Percentiles rank a stretch among this genome's conserved stretches.
Conservation (phyloP, 2,797 vertebrate species). For the Gallinago solitaria region DNA sequence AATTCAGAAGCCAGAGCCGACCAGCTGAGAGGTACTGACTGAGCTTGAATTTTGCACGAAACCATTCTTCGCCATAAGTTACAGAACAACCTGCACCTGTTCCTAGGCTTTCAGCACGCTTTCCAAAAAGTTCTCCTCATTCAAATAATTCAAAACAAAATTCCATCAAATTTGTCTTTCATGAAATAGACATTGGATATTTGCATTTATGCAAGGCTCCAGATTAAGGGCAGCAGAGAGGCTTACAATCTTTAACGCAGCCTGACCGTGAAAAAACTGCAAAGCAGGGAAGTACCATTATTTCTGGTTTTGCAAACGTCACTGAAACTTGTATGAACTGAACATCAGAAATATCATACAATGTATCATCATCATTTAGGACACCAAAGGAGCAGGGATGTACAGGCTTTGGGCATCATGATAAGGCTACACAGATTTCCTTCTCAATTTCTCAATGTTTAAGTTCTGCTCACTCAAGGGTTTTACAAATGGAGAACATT, state of each 20-base stretch:
- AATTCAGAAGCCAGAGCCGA: neutral
- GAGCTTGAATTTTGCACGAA: neutral
- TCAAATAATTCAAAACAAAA: neutral
- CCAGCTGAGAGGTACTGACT: neutral
- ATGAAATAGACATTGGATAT: neutral
- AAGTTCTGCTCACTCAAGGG: neutral
- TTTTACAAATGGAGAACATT: neutral
- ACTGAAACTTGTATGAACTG: neutral
- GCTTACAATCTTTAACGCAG: neutral
- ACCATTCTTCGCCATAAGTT: neutral
- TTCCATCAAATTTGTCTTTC: neutral
- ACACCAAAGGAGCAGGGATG: neutral
- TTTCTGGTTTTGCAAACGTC: neutral
- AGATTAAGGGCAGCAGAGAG: neutral
- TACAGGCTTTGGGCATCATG: neutral
- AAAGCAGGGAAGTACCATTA: neutral
- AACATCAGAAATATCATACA: neutral
- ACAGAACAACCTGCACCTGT: neutral
- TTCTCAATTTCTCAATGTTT: neutral
- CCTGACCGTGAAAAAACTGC: neutral
- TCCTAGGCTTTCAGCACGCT: neutral
- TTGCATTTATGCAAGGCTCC: neutral
- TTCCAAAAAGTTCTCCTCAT: neutral
- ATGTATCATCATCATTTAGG: rapidly evolving
- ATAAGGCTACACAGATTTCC: neutral